Percentiles rank a stretch among this genome's conserved stretches.
These are phyloP conservation scores for Galagoides demidoff DNA, from an alignment of 2,797 vertebrate genomes.

Conservation along the genomic window DNA sequence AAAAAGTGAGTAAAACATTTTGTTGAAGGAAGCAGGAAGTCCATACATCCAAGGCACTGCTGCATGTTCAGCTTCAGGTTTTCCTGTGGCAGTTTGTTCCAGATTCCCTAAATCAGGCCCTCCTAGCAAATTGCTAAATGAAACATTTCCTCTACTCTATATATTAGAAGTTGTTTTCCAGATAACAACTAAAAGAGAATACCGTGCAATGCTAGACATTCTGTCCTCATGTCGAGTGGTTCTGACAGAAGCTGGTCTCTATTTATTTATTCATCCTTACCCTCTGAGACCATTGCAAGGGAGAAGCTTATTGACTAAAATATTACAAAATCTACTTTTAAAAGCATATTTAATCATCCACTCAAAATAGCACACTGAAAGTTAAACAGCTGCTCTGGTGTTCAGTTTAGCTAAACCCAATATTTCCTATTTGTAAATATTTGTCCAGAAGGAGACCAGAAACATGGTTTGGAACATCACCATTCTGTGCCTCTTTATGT, in stretches of 20 bases:
- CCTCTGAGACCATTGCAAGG: not conserved
- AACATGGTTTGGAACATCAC: not conserved
- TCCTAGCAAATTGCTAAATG: conserved; percentile 58
- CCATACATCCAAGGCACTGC: conserved; percentile 43
- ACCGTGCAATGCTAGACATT: not conserved
- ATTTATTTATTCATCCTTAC: conserved; percentile 46
- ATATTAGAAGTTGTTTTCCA: conserved; percentile 34
- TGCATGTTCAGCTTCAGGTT: conserved; percentile 42
- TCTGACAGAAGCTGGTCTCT: conserved; percentile 22
- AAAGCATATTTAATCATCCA: conserved; percentile 49
- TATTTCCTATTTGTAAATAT: conserved; percentile 52
- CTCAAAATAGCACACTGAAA: conserved; percentile 32
- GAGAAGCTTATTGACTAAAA: conserved; percentile 59
- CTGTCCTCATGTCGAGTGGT: not conserved
- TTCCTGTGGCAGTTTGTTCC: conserved; percentile 54
- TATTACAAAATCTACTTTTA: conserved; percentile 60
- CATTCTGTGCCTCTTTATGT: not conserved
- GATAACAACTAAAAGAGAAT: not conserved
- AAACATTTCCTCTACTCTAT: conserved; percentile 24
- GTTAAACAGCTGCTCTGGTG: conserved; percentile 57
- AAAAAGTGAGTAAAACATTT: conserved; percentile 51
- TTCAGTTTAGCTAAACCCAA: not conserved
- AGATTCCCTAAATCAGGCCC: conserved; percentile 59
- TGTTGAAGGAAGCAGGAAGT: conserved; percentile 75
- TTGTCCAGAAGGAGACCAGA: conserved; percentile 17